Evolutionary conservation across 1,140 invertebrate genomes (phyloP), one percentile per base, ranked within the genome.

Genomic region (Teleopsis dalmanni): DNA sequence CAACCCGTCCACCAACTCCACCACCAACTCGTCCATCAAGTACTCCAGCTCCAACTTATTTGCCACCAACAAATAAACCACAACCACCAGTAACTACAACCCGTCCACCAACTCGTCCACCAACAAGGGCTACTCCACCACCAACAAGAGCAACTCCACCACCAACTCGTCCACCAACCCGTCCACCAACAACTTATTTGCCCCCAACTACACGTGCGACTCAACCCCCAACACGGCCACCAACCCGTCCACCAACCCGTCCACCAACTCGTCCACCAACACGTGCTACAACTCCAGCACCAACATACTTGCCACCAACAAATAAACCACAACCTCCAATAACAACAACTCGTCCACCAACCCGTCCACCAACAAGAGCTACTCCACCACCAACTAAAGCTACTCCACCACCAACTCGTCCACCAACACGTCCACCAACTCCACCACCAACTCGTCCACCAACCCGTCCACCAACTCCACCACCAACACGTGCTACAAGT

Each of bases 161-260:
- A 27, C 54, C 53, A 6, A 43, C 48, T 11, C 50, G 48, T 2
- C 52, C 50, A 31, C 41, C 29, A 7, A 65, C 55, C 50, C 54
- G 25, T 9, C 45, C 53, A 14, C 57, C 60, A 27, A 35, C 58
- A 18, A 63, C 64, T 7, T 61, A 63, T 40, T 38, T 59, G 55
- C 60, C 62, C 29, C 60, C 47, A n/a, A 64, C 56, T 16, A 51
- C 57, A 27, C 48, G 56, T 23, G 51, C 9, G 11, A 45, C 55
- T 42, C 47, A 44, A 23, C 54, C 36, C 56, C 52, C 58, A 36
- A 57, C 53, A 29, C 49, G 34, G 23, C 37, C 58, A 49, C 57
- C 55, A 46, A 52, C 53, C 1, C 35, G 46, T 47, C 47, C 46
- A 57, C 57, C 10, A 48, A 54, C 10, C 42, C 21, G 33, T 9